These are phyloP conservation scores for Morone saxatilis DNA, from an alignment of 2,113 vertebrate genomes.

Conservation along the genomic window DNA sequence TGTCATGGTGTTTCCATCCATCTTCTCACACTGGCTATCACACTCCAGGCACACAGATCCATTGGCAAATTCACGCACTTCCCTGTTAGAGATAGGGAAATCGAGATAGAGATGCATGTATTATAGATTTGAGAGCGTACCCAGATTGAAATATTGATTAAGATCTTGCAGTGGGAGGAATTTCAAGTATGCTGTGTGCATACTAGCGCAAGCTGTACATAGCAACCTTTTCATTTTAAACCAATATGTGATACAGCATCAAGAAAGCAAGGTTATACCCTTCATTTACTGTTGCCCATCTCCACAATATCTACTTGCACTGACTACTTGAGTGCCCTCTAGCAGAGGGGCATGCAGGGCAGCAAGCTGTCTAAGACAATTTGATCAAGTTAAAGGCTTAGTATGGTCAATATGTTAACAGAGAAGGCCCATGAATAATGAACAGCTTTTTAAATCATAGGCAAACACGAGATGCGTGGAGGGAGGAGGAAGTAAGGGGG, in stretches of 20 bases:
- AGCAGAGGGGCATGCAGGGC: slow-evolving; percentile 30
- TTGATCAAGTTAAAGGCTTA: slow-evolving; percentile 70
- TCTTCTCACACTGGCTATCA: slow-evolving; percentile 94
- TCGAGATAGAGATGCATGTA: slow-evolving; percentile 50
- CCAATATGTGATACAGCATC: slow-evolving; percentile 5
- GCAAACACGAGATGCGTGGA: slow-evolving; percentile 39
- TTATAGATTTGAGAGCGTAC: slow-evolving; percentile 65
- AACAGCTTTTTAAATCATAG: slow-evolving; percentile 64
- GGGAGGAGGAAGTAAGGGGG: not conserved
- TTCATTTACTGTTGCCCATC: slow-evolving; percentile 22
- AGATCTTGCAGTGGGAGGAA: slow-evolving; percentile 20
- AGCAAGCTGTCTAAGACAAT: slow-evolving; percentile 38
- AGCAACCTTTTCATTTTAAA: slow-evolving; percentile 39
- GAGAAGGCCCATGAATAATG: slow-evolving; percentile 70
- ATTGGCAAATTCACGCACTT: slow-evolving; percentile 93
- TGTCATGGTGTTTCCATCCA: slow-evolving; percentile 89
- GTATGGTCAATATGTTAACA: slow-evolving; percentile 64
- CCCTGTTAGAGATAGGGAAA: slow-evolving; percentile 83
- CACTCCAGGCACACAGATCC: slow-evolving; percentile 94
- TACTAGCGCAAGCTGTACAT: slow-evolving; percentile 15
- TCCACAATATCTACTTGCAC: not conserved
- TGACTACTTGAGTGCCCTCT: slow-evolving; percentile 27
- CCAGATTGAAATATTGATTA: slow-evolving; percentile 70
- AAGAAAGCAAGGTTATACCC: slow-evolving; percentile 22
- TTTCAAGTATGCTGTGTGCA: slow-evolving; percentile 30